A percentile compares a stretch with the other conserved stretches of the same genome.
Evolutionary conservation across 2,797 vertebrate genomes (phyloP).

Genomic region (Phrynocephalus vlangalii): DNA sequence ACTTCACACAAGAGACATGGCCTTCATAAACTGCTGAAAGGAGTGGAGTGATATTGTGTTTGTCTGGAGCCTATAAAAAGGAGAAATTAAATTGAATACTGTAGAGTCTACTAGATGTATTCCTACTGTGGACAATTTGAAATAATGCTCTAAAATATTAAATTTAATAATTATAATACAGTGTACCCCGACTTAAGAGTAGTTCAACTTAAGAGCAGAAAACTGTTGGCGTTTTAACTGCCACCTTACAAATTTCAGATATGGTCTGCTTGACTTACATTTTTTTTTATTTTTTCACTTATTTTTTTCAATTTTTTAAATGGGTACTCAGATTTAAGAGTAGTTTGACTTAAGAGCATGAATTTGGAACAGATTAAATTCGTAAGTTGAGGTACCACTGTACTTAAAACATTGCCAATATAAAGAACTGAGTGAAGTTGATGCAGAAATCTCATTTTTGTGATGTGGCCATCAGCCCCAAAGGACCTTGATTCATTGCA

Average conservation of each 20-base stretch:
- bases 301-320: too few species aligned
- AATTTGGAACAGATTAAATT: too few species aligned
- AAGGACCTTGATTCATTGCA: not conserved
- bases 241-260: too few species aligned
- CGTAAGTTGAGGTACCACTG: too few species aligned
- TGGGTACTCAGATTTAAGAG: too few species aligned
- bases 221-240: too few species aligned
- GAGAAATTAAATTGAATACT: conserved; percentile 35
- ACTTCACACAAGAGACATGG: conserved; percentile 88
- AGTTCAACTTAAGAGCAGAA: too few species aligned
- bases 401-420: too few species aligned
- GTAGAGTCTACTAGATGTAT: not conserved
- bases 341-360: too few species aligned
- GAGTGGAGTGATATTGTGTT: conserved; percentile 92
- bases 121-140: not conserved
- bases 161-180: not conserved
- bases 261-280: too few species aligned
- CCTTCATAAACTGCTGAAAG: conserved; percentile 90
- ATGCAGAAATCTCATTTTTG: conserved; percentile 2
- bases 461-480: not conserved
- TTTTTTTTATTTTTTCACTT: too few species aligned
- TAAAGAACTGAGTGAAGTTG: not conserved
- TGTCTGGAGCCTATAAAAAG: conserved; percentile 88
- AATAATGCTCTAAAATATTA: not conserved
- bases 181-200: too few species aligned